Evolutionary conservation across 1,140 invertebrate genomes (phyloP), one percentile per base, ranked within the genome.

Genomic region (Drosophila nannoptera): DNA sequence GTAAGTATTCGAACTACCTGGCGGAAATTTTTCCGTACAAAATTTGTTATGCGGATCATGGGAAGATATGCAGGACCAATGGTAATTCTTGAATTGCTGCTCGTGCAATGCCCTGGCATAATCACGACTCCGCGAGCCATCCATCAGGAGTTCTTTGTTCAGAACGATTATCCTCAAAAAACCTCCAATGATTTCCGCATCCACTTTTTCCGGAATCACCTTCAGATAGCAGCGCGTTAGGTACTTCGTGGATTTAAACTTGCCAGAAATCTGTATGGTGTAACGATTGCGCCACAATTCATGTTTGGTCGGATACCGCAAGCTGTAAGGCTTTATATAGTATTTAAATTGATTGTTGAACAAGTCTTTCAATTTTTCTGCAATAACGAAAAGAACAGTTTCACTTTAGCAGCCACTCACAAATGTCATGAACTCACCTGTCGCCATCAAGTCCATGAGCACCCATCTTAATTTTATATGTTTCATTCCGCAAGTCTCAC

Each of bases 121-220:
- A 29, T 82, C 78, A 5, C 64, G 68, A 36, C 78, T 82, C 16
- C 7, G 0, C 2, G 74, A 59, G 2, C 71, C 78, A 33, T 82
- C 64, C 35, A 82, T 45, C 4, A 43, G 4, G 7, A 2, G 4
- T 9, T 38, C 16, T 5, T 11, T 2, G 36, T 5, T 49, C 0
- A 9, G 3, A 2, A 1, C 5, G 1, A 43, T 59, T 5, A 9
- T 7, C 7, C 49, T 56, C 0, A 1, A 0, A 4, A 1, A 0
- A 1, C 60, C 67, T 0, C 78, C 78, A 4, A 16, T 7, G 46
- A 82, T 77, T 4, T 68, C 8, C 0, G 78, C 74, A n/a, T 77
- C 40, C 7, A 82, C 55, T 0, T 32, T 5, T 4, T 46, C 45
- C 45, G 31, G 46, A 6, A 43, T 2, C 0, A 49, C 6, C n/a